Base-by-base conservation (phyloP, 2,113 vertebrate genomes). In the Tragelaphus scriptus region DNA sequence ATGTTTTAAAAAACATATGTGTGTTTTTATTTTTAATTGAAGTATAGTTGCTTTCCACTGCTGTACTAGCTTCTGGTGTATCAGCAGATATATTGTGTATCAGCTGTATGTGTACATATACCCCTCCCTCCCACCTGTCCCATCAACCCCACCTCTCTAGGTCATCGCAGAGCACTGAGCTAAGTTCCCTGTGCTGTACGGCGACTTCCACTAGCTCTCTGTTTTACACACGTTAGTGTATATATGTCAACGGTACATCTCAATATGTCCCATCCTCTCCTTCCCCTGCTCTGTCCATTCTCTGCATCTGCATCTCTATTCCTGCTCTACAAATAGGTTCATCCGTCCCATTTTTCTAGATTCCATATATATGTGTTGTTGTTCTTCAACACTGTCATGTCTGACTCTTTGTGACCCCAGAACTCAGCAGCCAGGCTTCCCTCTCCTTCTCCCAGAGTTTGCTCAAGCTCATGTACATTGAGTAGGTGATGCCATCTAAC, bases 91-190 rank as follows among this genome's bases (percentile, higher is more conserved):
- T 12, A 3, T 40, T 40, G 19, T 23, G 5, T 40, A 71, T 71
- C 68, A 6, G 19, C 68, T 40, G 6, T 40, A 71, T 40, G 19
- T 40, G 68, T 71, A 23, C n/a, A 36, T 40, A 36, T 40, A 11
- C 68, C 68, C n/a, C 68, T 71, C 10, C 68, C n/a, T 71, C 68
- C 19, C n/a, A 36, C n/a, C 68, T 40, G 68, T 40, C 19, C 68
- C n/a, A 36, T 4, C 68, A 23, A 6, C 23, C 19, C 68, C n/a
- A 2, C 68, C 68, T 71, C 19, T 71, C 68, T 12, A 71, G 68
- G 10, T 3, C n/a, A 71, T 3, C 0, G 0, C n/a, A 13, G 68
- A 40, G n/a, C 68, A 40, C 68, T 40, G 68, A 71, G 68, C 68
- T 40, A 40, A 71, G 68, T 23, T 12, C 68, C n/a, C 63, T 17